phyloP scores from a whole-genome alignment of 2,113 vertebrate genomes.

The Mesembrinibis cayennensis region DNA sequence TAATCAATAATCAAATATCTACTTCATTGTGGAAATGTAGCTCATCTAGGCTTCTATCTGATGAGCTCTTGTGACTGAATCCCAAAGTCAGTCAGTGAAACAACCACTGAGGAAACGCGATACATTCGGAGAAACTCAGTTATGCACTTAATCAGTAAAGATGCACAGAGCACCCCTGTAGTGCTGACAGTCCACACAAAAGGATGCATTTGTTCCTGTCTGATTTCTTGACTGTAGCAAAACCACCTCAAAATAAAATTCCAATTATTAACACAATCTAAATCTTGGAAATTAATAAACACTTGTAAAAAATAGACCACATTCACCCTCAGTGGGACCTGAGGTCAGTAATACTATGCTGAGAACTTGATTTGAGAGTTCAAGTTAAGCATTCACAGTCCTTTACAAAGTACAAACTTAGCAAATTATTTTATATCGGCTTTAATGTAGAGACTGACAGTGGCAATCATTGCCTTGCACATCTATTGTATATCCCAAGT shows the following conservation, averaged over 20 bases:
- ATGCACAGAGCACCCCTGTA: neutral
- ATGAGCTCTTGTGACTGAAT: neutral
- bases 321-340: no score
- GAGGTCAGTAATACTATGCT: neutral
- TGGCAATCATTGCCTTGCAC: neutral
- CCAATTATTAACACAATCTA: neutral
- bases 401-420: neutral
- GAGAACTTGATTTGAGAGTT: neutral
- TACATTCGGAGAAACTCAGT: constrained; percentile 13
- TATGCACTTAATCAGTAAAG: neutral
- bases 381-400: neutral
- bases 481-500: neutral
- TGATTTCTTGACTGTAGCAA: neutral
- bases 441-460: neutral
- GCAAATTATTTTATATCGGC: neutral
- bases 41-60: neutral
- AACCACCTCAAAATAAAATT: neutral
- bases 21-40: neutral
- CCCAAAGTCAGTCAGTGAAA: neutral
- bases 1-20: neutral
- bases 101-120: neutral
- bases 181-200: neutral
- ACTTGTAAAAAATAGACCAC: neutral
- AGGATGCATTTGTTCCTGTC: neutral
- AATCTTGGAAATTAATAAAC: neutral